Evolutionary conservation across 2,797 vertebrate genomes (phyloP), one percentile per base, ranked within the genome.

Genomic region (Cirrhinus molitorella): DNA sequence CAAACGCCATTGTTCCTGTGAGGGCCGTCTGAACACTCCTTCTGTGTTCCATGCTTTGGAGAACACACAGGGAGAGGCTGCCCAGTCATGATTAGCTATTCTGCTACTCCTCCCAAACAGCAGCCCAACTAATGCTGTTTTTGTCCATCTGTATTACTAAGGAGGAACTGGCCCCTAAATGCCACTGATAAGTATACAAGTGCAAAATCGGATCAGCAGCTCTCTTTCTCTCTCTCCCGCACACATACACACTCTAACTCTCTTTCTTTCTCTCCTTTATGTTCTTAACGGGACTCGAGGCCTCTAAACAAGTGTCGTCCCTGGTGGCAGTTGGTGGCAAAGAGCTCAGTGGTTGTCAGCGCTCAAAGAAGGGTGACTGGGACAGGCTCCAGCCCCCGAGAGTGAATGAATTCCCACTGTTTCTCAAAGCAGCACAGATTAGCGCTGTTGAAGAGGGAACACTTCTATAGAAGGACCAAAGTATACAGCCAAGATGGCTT

Each of bases 281-380:
- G 65, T 25, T 72, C 85, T 84, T 55, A 77, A 14, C 61, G 68
- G 43, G 65, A 68, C 81, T 74, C 17, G 0, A 53, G 79, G 77
- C 74, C 84, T 84, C 80, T 81, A 49, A 92, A 88, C 91, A 90
- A 89, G 91, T 88, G 89, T 88, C 88, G 88, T 77, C 75, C 71
- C 70, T 55, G 53, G 71, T 90, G 91, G 92, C 88, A 93, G 93
- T 92, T 92, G 91, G 77, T 79, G 72, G 91, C 91, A 88, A 72
- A 80, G 71, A 70, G 34, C 49, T 87, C 65, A 0, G 74, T 43
- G 87, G 83, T 91, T 89, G 91, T 93, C 92, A 87, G 86, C 79
- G 76, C 81, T 90, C 91, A 91, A 88, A 91, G 89, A 90, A 90
- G 92, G 90, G 91, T 63, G 90, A 80, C 25, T 53, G 78, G 79